Percentiles rank a stretch among this genome's conserved stretches.
These are phyloP conservation scores for Bombus sylvicola DNA, from an alignment of 1,140 invertebrate genomes.

Conservation along the genomic window DNA sequence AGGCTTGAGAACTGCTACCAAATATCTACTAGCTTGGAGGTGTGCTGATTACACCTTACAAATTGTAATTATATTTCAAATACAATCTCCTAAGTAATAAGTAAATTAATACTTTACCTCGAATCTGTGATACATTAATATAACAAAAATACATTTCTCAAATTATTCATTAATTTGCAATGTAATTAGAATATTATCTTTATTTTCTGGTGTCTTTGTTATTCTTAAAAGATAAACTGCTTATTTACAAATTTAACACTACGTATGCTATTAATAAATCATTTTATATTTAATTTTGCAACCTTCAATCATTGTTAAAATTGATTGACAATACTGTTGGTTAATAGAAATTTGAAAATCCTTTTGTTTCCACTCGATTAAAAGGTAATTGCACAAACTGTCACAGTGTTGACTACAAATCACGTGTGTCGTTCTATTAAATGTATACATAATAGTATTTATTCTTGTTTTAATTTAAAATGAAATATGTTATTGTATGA, in stretches of 20 bases:
- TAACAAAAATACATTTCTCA: too few relatives aligned
- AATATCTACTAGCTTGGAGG: neutral
- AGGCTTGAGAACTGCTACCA: neutral
- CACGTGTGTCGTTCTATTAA: neutral
- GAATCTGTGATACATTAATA: too few relatives aligned
- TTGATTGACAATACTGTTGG: too few relatives aligned
- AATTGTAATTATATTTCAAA: neutral
- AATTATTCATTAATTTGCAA: too few relatives aligned
- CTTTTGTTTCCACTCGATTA: neutral
- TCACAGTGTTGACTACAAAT: neutral
- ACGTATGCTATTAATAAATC: neutral
- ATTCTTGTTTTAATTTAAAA: neutral
- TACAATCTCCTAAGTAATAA: neutral
- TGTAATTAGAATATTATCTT: neutral
- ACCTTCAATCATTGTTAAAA: neutral
- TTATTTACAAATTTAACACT: neutral
- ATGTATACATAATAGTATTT: neutral
- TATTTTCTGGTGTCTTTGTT: neutral
- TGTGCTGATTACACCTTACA: neutral
- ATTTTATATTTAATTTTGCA: neutral
- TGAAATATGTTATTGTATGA: neutral
- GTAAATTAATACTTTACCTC: neutral
- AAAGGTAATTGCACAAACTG: neutral
- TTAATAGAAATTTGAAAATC: neutral
- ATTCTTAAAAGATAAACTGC: too few relatives aligned